Conservation (phyloP, 2,888 invertebrate genomes). For the Aricia artaxerxes region DNA sequence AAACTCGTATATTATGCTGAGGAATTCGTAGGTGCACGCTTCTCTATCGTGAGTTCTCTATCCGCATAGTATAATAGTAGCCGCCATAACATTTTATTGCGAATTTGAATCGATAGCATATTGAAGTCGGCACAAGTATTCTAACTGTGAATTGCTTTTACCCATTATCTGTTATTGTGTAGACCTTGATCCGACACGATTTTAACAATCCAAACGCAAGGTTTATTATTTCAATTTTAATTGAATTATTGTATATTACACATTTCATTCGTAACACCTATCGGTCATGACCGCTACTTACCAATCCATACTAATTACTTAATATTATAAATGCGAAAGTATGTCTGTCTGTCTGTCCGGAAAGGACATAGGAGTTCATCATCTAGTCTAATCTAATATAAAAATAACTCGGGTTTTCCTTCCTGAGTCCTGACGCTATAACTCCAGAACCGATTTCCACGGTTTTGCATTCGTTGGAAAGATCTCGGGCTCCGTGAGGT, state of each 20-base stretch:
- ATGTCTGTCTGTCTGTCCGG: no score
- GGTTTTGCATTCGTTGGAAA: no score
- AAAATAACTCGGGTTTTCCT: no score
- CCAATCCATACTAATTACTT: no score
- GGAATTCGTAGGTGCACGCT: no score
- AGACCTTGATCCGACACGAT: conserved; percentile 26
- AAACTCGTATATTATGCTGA: no score
- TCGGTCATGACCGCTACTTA: not conserved
- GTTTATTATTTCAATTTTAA: conserved; percentile 19
- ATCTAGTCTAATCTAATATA: no score
- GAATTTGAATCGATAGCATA: not conserved
- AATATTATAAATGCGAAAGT: no score
- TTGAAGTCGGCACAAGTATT: conserved; percentile 11
- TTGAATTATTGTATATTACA: conserved; percentile 11
- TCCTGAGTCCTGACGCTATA: no score
- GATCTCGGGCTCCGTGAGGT: no score
- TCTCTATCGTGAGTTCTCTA: not conserved
- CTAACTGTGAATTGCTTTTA: conserved; percentile 19
- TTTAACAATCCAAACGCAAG: conserved; percentile 18
- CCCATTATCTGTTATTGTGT: conserved; percentile 26
- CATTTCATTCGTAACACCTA: not conserved
- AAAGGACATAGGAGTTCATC: no score
- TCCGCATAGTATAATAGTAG: not conserved
- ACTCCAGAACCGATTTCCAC: no score
- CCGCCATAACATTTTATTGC: conserved; percentile 25